phyloP scores from a whole-genome alignment of 1,140 invertebrate genomes.

The Lanistes nyassanus region DNA sequence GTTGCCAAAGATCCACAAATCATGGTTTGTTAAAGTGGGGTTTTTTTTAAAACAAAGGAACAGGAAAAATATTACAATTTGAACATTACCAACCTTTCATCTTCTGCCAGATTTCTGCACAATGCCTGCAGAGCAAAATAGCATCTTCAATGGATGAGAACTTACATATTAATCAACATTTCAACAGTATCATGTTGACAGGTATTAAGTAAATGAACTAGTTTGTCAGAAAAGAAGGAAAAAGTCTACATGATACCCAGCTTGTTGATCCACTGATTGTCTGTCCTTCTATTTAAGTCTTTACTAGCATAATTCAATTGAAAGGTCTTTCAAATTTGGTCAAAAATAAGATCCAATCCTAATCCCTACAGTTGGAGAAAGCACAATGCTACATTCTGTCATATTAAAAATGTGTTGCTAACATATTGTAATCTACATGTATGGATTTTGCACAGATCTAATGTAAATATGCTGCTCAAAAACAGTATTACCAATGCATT shows the following conservation, averaged over 20 bases:
- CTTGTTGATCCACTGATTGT: neutral
- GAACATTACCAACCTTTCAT: slow-evolving; percentile 20
- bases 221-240: neutral
- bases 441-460: neutral
- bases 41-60: neutral
- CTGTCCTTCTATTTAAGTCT: neutral
- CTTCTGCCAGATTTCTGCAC: slow-evolving; percentile 13
- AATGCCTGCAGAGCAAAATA: slow-evolving; percentile 14
- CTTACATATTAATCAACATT: neutral
- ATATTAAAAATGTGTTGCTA: too few relatives aligned
- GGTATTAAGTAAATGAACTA: too few relatives aligned
- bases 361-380: neutral
- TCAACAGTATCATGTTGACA: neutral
- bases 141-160: neutral
- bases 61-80: neutral
- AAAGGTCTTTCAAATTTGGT: neutral
- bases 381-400: neutral
- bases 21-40: too few relatives aligned
- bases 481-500: neutral
- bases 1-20: too few relatives aligned
- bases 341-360: neutral
- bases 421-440: neutral
- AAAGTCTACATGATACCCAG: neutral
- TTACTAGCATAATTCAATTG: too few relatives aligned
- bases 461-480: neutral